Conservation (phyloP, 1,140 invertebrate species). For the Pristionchus pacificus region DNA sequence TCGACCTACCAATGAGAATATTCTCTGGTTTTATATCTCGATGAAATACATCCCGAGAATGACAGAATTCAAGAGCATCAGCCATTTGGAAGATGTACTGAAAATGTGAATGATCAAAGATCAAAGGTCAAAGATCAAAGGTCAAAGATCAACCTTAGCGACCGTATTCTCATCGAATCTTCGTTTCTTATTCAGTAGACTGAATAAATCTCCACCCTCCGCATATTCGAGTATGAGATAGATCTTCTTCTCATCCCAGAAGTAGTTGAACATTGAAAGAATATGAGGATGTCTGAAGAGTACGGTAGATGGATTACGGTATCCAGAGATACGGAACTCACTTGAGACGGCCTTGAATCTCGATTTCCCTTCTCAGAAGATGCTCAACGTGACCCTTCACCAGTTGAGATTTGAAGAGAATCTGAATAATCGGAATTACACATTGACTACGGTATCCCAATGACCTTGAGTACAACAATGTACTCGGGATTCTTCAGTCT, state of each 20-base stretch:
- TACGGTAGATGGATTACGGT: not conserved
- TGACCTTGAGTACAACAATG: not conserved
- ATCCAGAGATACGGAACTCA: slow-evolving; percentile 43
- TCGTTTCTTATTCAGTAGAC: slow-evolving; percentile 61
- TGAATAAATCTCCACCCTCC: slow-evolving; percentile 65
- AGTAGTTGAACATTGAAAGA: slow-evolving; percentile 80
- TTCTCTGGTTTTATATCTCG: slow-evolving; percentile 57
- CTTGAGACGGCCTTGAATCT: slow-evolving; percentile 86
- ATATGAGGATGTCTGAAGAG: slow-evolving; percentile 75
- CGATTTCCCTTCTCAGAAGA: slow-evolving; percentile 84
- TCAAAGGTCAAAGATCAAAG: not conserved
- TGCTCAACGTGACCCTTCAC: slow-evolving; percentile 72
- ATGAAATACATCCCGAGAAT: slow-evolving; percentile 89
- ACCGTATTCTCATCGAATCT: slow-evolving; percentile 60
- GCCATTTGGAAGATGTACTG: slow-evolving; percentile 64
- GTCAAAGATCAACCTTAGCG: slow-evolving; percentile 52
- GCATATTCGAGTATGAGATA: slow-evolving; percentile 90
- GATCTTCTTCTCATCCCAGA: slow-evolving; percentile 80
- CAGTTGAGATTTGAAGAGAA: slow-evolving; percentile 78
- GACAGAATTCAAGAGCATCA: slow-evolving; percentile 84
- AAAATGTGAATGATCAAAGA: slow-evolving; percentile 10
- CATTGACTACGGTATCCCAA: not conserved
- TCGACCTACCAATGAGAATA: slow-evolving; percentile 53
- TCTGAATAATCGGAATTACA: slow-evolving; percentile 34
- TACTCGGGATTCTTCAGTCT: not conserved